Evolutionary conservation across 2,113 vertebrate genomes (phyloP).

Genomic region (Eurystomus gularis): DNA sequence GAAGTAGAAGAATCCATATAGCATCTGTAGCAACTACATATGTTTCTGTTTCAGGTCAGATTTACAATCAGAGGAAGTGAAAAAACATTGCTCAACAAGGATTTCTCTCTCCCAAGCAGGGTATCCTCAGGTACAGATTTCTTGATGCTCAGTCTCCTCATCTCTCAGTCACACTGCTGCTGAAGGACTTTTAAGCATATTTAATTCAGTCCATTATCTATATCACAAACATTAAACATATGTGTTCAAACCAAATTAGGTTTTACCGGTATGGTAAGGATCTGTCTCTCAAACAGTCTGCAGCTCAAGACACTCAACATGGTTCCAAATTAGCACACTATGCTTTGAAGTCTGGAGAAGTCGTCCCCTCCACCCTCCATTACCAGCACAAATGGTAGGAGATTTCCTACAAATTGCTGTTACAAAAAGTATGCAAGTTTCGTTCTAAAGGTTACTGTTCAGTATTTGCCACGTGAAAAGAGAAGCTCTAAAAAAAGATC

Average conservation of each 20-base stretch:
- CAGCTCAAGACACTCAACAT: background rate
- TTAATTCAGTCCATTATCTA: background rate
- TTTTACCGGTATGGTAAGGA: background rate
- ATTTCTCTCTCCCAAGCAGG: background rate
- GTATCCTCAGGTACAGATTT: background rate
- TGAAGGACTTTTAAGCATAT: background rate
- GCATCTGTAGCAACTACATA: fast-evolving
- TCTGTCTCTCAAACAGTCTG: background rate
- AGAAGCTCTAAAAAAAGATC: background rate
- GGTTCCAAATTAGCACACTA: background rate
- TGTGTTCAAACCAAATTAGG: background rate
- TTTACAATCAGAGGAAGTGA: background rate
- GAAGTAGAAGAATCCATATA: background rate
- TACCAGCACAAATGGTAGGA: background rate
- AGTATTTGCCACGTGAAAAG: background rate
- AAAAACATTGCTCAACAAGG: background rate
- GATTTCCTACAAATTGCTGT: background rate
- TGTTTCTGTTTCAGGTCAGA: background rate
- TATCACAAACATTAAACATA: background rate
- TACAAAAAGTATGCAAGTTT: background rate
- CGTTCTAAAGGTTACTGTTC: background rate
- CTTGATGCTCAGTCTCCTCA: background rate
- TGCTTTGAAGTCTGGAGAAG: background rate
- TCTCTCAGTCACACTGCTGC: background rate
- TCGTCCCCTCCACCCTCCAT: background rate